phyloP scores from a whole-genome alignment of 2,113 vertebrate species.

The Ceuthmochares aereus region DNA sequence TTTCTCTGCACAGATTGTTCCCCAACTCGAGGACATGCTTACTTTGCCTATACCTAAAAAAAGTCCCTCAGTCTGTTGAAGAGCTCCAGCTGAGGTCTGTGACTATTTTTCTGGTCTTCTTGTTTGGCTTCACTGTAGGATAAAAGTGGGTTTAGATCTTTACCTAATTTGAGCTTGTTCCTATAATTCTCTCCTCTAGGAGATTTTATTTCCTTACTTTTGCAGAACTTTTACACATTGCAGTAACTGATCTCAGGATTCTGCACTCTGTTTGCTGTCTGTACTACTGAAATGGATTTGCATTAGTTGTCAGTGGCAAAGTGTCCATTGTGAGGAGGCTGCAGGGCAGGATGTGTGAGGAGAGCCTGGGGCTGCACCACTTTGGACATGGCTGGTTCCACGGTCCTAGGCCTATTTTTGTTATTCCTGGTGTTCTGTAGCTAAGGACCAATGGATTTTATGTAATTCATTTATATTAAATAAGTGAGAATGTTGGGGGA shows the following conservation, averaged over 20 bases:
- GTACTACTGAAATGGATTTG: fast-evolving
- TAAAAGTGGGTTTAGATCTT: not conserved
- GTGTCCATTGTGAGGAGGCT: fast-evolving
- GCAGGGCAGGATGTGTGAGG: fast-evolving
- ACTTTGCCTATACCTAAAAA: not conserved
- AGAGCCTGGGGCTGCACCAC: fast-evolving
- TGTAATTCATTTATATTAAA: not conserved
- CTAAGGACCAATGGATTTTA: not conserved
- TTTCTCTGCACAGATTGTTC: not conserved
- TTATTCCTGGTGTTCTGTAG: not conserved
- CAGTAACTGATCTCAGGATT: fast-evolving
- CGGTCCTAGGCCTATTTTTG: fast-evolving
- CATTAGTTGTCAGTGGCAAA: too few species aligned
- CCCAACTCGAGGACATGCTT: not conserved
- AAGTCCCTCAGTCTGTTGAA: not conserved
- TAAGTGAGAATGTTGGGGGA: not conserved
- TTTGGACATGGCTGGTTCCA: fast-evolving
- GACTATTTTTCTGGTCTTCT: not conserved
- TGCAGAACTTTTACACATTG: fast-evolving
- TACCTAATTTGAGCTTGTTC: not conserved
- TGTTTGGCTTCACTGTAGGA: not conserved
- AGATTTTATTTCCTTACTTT: not conserved
- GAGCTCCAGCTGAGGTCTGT: not conserved
- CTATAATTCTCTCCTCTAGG: not conserved
- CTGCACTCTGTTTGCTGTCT: fast-evolving